These are phyloP conservation scores for Colistium nudipinnis DNA, from an alignment of 2,113 vertebrate species.

Conservation along the genomic window DNA sequence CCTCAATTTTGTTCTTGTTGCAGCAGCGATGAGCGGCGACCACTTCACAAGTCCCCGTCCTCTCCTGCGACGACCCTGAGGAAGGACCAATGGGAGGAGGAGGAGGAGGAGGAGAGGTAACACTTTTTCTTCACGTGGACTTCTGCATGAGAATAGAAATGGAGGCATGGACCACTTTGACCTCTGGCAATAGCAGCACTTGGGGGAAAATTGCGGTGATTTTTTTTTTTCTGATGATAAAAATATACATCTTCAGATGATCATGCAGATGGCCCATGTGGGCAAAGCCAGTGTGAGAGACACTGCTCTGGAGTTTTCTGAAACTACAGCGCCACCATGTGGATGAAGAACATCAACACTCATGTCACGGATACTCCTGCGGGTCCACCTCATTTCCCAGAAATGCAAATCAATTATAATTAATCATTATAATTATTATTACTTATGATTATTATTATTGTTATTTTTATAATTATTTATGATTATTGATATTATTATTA, in stretches of 20 bases:
- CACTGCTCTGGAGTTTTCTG: constrained; percentile 19
- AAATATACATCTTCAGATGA: neutral
- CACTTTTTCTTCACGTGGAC: neutral
- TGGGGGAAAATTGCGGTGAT: neutral
- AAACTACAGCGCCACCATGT: constrained; percentile 68
- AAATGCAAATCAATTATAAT: neutral
- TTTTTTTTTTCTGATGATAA: constrained; percentile 3
- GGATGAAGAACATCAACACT: constrained; percentile 33
- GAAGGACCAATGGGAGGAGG: neutral
- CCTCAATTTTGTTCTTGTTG: constrained; percentile 96
- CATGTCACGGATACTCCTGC: neutral
- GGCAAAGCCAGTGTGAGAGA: neutral
- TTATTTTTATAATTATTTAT: too few species aligned
- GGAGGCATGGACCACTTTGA: neutral
- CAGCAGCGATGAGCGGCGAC: constrained; percentile 94
- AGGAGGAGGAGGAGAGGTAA: constrained; percentile 12
- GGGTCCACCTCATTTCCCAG: neutral
- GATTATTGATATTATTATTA: too few species aligned
- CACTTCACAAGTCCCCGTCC: constrained; percentile 91
- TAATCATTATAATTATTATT: neutral
- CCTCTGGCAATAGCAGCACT: neutral
- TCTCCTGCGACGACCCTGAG: constrained; percentile 70
- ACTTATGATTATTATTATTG: too few species aligned
- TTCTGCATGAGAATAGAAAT: too few species aligned
- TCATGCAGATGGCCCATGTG: neutral